Conservation (phyloP, 2,888 invertebrate species). For the Brassicogethes aeneus region DNA sequence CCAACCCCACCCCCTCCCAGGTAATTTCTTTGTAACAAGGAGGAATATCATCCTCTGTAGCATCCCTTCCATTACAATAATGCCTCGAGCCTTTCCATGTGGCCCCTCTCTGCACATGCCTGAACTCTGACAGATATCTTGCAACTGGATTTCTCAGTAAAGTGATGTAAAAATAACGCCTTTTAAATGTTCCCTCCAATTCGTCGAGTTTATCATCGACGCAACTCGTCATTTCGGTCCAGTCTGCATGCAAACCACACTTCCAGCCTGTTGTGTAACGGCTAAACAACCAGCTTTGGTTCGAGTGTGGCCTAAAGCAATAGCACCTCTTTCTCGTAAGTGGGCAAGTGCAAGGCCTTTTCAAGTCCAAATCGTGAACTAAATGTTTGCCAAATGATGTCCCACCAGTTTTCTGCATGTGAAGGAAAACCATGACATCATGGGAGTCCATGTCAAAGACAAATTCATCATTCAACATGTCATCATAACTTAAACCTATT, state of each 20-base stretch:
- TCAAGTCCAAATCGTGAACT: slow-evolving; percentile 86
- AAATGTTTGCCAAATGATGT: slow-evolving; percentile 95
- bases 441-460: slow-evolving; percentile 84
- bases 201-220: slow-evolving; percentile 87
- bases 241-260: slow-evolving; percentile 97
- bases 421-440: slow-evolving; percentile 96
- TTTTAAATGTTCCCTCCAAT: slow-evolving; percentile 60
- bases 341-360: slow-evolving; percentile 91
- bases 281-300: slow-evolving; percentile 96
- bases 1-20: slow-evolving; percentile 83
- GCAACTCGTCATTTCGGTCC: slow-evolving; percentile 91
- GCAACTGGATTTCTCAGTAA: slow-evolving; percentile 89
- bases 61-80: slow-evolving; percentile 65
- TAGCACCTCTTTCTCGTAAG: slow-evolving; percentile 81
- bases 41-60: slow-evolving; percentile 75
- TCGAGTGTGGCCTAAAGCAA: slow-evolving; percentile 85
- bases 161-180: slow-evolving; percentile 91
- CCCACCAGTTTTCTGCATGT: slow-evolving; percentile 98
- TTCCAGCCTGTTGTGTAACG: slow-evolving; percentile 96
- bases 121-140: slow-evolving; percentile 90
- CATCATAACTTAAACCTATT: slow-evolving; percentile 73
- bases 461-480: slow-evolving; percentile 78
- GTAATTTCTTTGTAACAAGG: slow-evolving; percentile 68
- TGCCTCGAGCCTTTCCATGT: slow-evolving; percentile 85
- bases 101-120: slow-evolving; percentile 93